Percentiles rank a stretch among this genome's conserved stretches.
phyloP scores from a whole-genome alignment of 2,888 invertebrate genomes.

The Diplazon laetatorius region DNA sequence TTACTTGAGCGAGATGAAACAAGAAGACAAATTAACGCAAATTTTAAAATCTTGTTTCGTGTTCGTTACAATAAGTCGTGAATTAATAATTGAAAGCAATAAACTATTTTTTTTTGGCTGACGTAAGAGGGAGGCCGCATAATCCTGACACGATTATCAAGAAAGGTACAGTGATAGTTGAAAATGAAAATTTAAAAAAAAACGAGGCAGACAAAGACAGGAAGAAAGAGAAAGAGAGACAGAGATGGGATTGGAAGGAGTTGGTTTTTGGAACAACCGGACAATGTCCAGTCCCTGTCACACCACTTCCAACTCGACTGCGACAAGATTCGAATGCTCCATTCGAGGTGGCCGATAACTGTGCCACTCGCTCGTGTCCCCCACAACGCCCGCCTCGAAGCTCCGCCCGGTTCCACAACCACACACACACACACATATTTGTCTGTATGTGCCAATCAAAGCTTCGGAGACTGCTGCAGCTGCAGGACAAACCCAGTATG shows the following conservation, averaged over 20 bases:
- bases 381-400: background rate
- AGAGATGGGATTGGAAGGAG: background rate
- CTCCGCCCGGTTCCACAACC: background rate
- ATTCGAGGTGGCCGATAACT: background rate
- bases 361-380: background rate
- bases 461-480: background rate
- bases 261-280: background rate
- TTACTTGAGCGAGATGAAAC: no score
- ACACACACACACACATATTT: background rate
- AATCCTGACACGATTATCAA: background rate
- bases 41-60: no score
- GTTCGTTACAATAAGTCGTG: no score
- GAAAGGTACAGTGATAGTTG: background rate
- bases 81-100: no score
- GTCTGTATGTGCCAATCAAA: background rate
- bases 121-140: background rate
- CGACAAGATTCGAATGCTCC: background rate
- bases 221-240: background rate
- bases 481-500: slow-evolving; percentile 9
- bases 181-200: background rate
- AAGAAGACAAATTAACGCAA: no score
- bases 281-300: slow-evolving; percentile 6
- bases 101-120: no score
- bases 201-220: background rate
- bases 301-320: background rate